Conservation (phyloP, 2,888 invertebrate genomes). For the Drosophila falleni region DNA sequence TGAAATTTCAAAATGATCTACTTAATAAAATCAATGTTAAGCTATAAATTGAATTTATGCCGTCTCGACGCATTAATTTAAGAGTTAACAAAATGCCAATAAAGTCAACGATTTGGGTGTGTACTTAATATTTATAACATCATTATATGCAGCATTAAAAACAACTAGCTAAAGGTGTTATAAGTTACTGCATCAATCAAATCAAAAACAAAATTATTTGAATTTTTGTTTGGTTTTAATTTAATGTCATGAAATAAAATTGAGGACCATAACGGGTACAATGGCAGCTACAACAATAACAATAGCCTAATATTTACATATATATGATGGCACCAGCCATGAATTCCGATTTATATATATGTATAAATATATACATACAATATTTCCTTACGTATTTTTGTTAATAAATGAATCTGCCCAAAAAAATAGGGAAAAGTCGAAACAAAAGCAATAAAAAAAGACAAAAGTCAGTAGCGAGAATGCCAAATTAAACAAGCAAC, state of each 20-base stretch:
- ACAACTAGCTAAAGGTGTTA: neutral
- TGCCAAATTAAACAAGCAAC: slow-evolving; percentile 27
- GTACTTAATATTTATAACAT: neutral
- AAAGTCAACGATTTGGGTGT: neutral
- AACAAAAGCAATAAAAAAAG: slow-evolving; percentile 47
- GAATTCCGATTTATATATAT: slow-evolving; percentile 11
- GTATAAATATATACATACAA: slow-evolving; percentile 13
- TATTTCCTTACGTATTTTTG: slow-evolving; percentile 47
- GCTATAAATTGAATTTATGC: neutral
- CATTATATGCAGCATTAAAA: neutral
- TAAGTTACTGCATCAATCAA: slow-evolving; percentile 5
- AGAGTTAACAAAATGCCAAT: slow-evolving; percentile 1
- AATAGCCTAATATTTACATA: slow-evolving; percentile 15
- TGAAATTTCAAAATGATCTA: too few species aligned
- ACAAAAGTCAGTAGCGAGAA: slow-evolving; percentile 47
- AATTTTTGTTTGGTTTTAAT: slow-evolving; percentile 13
- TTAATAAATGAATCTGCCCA: slow-evolving; percentile 58
- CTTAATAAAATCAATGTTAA: neutral
- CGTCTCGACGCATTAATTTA: neutral
- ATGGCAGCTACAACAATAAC: slow-evolving; percentile 60
- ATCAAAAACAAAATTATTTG: slow-evolving; percentile 35
- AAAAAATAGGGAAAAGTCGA: slow-evolving; percentile 35
- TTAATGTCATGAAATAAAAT: slow-evolving; percentile 41
- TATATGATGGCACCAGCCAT: slow-evolving; percentile 25
- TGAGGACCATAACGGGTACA: slow-evolving; percentile 26